Evolutionary conservation across 2,888 invertebrate species (phyloP).

Genomic region (Noctua janthe): DNA sequence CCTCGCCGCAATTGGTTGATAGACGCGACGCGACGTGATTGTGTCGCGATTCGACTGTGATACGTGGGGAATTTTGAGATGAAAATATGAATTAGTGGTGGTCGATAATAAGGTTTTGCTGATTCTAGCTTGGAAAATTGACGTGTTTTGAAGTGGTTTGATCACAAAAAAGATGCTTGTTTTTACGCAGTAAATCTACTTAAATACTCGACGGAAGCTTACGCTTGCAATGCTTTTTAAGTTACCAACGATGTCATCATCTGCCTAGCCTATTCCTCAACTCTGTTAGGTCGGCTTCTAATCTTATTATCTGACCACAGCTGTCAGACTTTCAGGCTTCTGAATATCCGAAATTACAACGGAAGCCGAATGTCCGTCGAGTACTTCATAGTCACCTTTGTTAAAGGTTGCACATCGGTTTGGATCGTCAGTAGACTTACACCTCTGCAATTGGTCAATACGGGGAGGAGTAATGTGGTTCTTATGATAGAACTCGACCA

Average conservation of each 20-base stretch:
- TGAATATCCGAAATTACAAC: background rate
- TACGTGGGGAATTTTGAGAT: background rate
- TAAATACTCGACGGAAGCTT: background rate
- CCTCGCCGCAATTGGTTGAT: slow-evolving; percentile 11
- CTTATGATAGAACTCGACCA: background rate
- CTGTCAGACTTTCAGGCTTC: background rate
- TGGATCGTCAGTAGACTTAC: slow-evolving; percentile 19
- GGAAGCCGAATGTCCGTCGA: background rate
- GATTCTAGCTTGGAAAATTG: background rate
- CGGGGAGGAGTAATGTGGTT: background rate
- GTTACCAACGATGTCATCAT: background rate
- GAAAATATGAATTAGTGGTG: background rate
- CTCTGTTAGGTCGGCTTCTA: background rate
- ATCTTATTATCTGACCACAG: background rate
- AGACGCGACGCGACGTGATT: background rate
- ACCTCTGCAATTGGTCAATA: background rate
- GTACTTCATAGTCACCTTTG: slow-evolving; percentile 27
- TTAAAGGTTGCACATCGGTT: slow-evolving; percentile 42
- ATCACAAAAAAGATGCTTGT: too few species aligned
- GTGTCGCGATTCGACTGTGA: background rate
- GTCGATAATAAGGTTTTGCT: background rate
- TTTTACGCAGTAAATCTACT: background rate
- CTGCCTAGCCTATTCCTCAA: background rate
- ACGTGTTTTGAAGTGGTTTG: background rate
- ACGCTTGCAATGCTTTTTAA: background rate